Evolutionary conservation across 2,113 vertebrate species (phyloP).

Genomic region (Rhodinocichla rosea): DNA sequence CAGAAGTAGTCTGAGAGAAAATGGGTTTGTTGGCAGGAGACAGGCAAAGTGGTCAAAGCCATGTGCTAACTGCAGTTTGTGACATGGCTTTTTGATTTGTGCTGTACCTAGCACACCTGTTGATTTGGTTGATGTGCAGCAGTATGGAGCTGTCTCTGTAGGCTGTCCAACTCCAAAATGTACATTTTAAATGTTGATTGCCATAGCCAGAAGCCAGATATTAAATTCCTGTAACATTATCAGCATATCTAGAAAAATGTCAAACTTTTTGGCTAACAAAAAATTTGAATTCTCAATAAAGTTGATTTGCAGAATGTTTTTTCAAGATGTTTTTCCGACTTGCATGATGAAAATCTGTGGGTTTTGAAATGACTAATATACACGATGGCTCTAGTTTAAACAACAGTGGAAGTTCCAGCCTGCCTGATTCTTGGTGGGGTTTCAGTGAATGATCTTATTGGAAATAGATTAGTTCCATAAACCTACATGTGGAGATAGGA

Average conservation of each 20-base stretch:
- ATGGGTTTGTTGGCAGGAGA: constrained; percentile 51
- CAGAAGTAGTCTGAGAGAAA: constrained; percentile 34
- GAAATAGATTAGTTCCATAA: constrained; percentile 58
- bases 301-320: background rate
- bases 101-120: background rate
- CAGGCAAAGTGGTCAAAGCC: background rate
- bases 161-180: background rate
- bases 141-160: background rate
- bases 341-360: background rate
- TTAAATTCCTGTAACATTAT: background rate
- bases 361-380: background rate
- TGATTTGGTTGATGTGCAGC: background rate
- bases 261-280: background rate
- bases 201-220: background rate
- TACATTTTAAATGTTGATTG: background rate
- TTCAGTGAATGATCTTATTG: constrained; percentile 45
- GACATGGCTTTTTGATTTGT: background rate
- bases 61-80: background rate
- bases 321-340: background rate
- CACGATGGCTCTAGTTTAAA: constrained; percentile 4
- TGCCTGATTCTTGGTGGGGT: constrained; percentile 34
- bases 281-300: background rate
- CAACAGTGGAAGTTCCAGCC: constrained; percentile 9
- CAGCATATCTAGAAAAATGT: background rate
- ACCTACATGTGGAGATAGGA: constrained; percentile 29